Conservation (phyloP, 2,797 vertebrate species). For the Paedocypris micromegethes region DNA sequence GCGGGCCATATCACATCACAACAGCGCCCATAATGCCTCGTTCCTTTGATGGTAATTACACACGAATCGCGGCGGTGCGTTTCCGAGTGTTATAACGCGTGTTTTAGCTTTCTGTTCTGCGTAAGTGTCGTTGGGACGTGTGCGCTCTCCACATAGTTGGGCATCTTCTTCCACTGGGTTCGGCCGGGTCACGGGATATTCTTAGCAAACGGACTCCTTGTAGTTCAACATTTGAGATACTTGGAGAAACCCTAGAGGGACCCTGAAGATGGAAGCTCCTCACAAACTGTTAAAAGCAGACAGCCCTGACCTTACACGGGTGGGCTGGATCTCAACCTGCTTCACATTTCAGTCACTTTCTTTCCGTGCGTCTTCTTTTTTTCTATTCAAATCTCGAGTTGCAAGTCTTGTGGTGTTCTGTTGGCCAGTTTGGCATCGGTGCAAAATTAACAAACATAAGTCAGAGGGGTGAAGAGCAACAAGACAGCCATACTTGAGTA, state of each 20-base stretch:
- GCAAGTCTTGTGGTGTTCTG: no score
- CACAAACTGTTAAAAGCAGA: slow-evolving; percentile 43
- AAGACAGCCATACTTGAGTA: no score
- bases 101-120: slow-evolving; percentile 42
- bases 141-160: slow-evolving; percentile 59
- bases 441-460: no score
- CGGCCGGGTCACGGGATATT: slow-evolving; percentile 55
- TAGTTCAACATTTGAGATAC: slow-evolving; percentile 48
- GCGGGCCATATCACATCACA: not conserved
- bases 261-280: slow-evolving; percentile 28
- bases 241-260: slow-evolving; percentile 64
- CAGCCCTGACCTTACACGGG: slow-evolving; percentile 53
- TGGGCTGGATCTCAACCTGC: no score
- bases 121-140: slow-evolving; percentile 43
- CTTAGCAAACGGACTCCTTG: slow-evolving; percentile 58
- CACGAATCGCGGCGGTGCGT: not conserved
- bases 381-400: no score
- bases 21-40: not conserved
- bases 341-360: no score
- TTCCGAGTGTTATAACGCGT: slow-evolving; percentile 15
- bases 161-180: slow-evolving; percentile 57
- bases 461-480: no score
- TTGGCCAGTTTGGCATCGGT: no score
- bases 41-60: slow-evolving; percentile 7
- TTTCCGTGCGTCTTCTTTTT: no score